Base-by-base conservation (phyloP, 2,797 vertebrate species). In the Acanthurus lineatus region DNA sequence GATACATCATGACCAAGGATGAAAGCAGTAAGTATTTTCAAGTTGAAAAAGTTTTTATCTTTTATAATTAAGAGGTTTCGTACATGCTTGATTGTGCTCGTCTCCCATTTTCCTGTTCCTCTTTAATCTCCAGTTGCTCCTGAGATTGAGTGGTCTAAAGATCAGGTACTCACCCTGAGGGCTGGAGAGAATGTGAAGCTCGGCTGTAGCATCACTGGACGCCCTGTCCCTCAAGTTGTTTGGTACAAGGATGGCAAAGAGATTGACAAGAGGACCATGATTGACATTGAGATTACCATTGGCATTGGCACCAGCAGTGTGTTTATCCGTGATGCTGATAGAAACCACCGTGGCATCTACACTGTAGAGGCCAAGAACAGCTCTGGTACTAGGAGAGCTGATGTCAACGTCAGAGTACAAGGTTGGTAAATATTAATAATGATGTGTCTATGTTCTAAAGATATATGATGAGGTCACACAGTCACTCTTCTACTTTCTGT, bases 191-290 rank as follows among this genome's bases (percentile, higher is more conserved):
- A 96, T 65, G 95, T 99, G 64, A 96, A 94, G 85, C 94, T 99
- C 42, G 93, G 93, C 92, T 98, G 96, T 90, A 91, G 92, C 67
- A 97, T 99, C 79, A 97, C 91, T 75, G 98, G 98, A 68, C 96
- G 98, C 19, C 98, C 98, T 68, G 93, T 99, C 69, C 98, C 98
- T 83, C 97, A 97, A 82, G 95, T 99, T 68, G 90, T 95, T 48
- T 99, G 98, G 98, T 96, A 96, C 91, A 99, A 97, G 89, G 97
- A 99, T 71, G 97, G 97, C 82, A 96, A 95, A 84, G 97, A 99
- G 92, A 96, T 99, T 54, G 97, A 99, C 81, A 99, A 97, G 91
- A 96, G 86, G 86, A 96, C 95, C 87, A 96, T 91, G 91, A 88
- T 91, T 45, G 94, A 95, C 68, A 90, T 97, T 72, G 97, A 98